phyloP scores from a whole-genome alignment of 2,113 vertebrate species.

The Amblyopsis rosae region DNA sequence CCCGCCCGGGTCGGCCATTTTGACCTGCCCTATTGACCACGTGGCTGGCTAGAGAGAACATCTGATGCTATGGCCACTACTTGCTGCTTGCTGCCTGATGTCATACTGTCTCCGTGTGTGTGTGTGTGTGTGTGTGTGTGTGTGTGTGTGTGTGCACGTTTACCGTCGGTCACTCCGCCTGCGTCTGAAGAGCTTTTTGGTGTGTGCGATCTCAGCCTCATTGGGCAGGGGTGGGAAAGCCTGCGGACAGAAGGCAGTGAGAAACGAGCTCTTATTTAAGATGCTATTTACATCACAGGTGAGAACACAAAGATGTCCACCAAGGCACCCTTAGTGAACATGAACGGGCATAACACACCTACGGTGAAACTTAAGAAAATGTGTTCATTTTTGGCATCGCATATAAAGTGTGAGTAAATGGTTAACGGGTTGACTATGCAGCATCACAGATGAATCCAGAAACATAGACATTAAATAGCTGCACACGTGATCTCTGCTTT shows the following conservation, averaged over 20 bases:
- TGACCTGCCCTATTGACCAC: too few species aligned
- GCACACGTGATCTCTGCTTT: too few species aligned
- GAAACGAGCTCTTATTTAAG: neutral
- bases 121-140: conserved; percentile 5
- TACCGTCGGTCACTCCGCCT: conserved; percentile 91
- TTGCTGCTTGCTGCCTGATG: neutral
- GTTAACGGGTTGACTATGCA: too few species aligned
- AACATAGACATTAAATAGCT: too few species aligned
- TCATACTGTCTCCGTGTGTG: conserved; percentile 2
- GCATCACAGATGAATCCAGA: too few species aligned
- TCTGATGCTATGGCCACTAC: too few species aligned
- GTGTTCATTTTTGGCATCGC: neutral
- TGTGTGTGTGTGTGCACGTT: conserved; percentile 34
- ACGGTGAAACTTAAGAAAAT: neutral
- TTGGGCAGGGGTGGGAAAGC: conserved; percentile 89
- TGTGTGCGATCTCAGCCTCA: conserved; percentile 93
- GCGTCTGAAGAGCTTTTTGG: conserved; percentile 95
- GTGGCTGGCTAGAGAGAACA: too few species aligned
- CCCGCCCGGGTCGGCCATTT: too few species aligned
- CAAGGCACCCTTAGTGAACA: neutral
- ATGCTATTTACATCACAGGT: neutral
- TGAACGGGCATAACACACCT: neutral
- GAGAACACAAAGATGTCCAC: too few species aligned
- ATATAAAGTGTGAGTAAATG: too few species aligned
- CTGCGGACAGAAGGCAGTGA: conserved; percentile 66